Evolutionary conservation across 64 coral and sea anemone genomes (phyloP).

Genomic region (Actinia tenebrosa): DNA sequence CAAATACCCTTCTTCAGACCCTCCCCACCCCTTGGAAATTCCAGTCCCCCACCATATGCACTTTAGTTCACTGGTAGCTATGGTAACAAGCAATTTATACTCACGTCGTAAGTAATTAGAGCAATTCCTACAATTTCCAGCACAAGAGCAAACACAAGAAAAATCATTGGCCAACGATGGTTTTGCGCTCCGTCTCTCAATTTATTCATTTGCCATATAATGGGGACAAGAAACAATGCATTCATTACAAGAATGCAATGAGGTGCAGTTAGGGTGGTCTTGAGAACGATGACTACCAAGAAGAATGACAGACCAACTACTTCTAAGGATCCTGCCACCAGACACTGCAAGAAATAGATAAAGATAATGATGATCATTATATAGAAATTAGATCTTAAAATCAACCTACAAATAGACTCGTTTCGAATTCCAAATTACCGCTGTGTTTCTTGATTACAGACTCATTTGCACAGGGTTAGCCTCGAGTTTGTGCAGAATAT

Average conservation of each 20-base stretch:
- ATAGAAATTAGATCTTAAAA: no score
- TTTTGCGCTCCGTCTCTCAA: neutral
- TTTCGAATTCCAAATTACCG: no score
- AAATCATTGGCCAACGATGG: neutral
- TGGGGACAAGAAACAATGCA: constrained; percentile 41
- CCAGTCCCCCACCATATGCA: no score
- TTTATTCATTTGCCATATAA: constrained; percentile 35
- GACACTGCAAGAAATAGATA: constrained; percentile 23
- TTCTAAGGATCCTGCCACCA: constrained; percentile 39
- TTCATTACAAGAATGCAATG: constrained; percentile 34
- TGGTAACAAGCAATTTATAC: neutral
- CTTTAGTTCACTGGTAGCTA: no score
- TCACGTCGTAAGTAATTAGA: neutral
- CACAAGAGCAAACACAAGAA: neutral
- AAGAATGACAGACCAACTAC: constrained; percentile 57
- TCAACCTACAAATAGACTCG: no score
- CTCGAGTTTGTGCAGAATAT: no score
- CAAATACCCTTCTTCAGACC: no score
- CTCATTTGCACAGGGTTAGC: no score
- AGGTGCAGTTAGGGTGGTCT: neutral
- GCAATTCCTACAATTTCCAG: constrained; percentile 27
- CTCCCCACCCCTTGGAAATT: neutral
- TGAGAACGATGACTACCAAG: constrained; percentile 10
- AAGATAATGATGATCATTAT: no score
- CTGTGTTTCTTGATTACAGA: no score